phyloP scores from a whole-genome alignment of 2,888 invertebrate species.

The Dorcus hopei region DNA sequence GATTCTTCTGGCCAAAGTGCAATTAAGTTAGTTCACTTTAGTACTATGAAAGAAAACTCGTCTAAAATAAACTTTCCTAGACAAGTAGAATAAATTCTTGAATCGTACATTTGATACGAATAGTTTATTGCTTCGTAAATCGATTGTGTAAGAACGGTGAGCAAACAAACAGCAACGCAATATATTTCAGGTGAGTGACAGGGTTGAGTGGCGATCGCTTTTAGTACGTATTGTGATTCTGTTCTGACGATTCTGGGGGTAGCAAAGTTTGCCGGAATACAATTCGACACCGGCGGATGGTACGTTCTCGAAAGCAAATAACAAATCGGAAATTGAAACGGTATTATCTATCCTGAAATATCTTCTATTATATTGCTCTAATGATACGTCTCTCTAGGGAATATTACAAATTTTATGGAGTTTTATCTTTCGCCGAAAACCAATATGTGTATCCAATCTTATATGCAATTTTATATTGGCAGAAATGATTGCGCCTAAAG shows the following conservation, averaged over 20 bases:
- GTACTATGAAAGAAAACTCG: too few relatives aligned
- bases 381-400: too few relatives aligned
- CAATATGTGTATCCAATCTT: too few relatives aligned
- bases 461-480: too few relatives aligned
- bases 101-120: slow-evolving; percentile 14
- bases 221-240: slow-evolving; percentile 35
- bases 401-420: too few relatives aligned
- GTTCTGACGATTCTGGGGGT: slow-evolving; percentile 8
- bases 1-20: too few relatives aligned
- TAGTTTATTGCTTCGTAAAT: slow-evolving; percentile 34
- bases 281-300: not conserved
- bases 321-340: slow-evolving; percentile 22
- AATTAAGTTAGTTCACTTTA: too few relatives aligned
- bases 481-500: too few relatives aligned
- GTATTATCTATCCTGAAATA: slow-evolving; percentile 6
- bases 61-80: not conserved
- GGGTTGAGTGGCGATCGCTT: slow-evolving; percentile 36
- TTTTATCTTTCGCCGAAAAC: too few relatives aligned
- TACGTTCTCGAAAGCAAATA: slow-evolving; percentile 19
- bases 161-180: slow-evolving; percentile 33
- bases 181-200: slow-evolving; percentile 39
- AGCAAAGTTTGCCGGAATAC: slow-evolving; percentile 3
- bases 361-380: not conserved
- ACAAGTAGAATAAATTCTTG: not conserved
- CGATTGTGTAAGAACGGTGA: slow-evolving; percentile 32